Percentiles rank a stretch among this genome's conserved stretches.
Conservation (phyloP, 2,113 vertebrate species). For the Otolemur garnettii region DNA sequence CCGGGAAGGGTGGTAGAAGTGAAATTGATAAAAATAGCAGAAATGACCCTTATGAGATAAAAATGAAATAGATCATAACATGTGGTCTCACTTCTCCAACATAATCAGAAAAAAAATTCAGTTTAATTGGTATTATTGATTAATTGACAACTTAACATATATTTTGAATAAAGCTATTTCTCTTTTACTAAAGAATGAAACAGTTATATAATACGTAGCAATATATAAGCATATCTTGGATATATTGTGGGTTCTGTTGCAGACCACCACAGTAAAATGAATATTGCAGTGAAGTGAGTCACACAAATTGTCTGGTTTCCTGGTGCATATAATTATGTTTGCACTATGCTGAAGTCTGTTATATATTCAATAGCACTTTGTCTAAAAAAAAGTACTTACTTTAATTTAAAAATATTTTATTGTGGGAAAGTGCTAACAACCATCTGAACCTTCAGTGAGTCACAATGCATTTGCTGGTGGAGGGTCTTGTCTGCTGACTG, state of each 20-base stretch:
- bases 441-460: not conserved
- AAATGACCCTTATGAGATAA: not conserved
- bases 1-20: not conserved
- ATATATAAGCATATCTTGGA: not conserved
- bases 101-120: not conserved
- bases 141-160: not conserved
- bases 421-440: not conserved
- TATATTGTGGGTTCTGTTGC: not conserved
- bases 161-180: slow-evolving; percentile 19
- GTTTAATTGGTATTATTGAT: not conserved
- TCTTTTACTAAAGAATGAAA: not conserved
- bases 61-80: not conserved
- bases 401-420: not conserved
- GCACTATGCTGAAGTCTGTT: not conserved
- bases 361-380: not conserved
- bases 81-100: not conserved
- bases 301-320: not conserved
- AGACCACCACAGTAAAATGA: not conserved
- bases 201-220: not conserved
- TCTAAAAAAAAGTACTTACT: not conserved
- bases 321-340: not conserved
- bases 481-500: not conserved
- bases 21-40: not conserved
- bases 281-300: not conserved
- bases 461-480: not conserved